Evolutionary conservation across 1,140 invertebrate species (phyloP), one percentile per base, ranked within the genome.

Genomic region (Coptotermes formosanus): DNA sequence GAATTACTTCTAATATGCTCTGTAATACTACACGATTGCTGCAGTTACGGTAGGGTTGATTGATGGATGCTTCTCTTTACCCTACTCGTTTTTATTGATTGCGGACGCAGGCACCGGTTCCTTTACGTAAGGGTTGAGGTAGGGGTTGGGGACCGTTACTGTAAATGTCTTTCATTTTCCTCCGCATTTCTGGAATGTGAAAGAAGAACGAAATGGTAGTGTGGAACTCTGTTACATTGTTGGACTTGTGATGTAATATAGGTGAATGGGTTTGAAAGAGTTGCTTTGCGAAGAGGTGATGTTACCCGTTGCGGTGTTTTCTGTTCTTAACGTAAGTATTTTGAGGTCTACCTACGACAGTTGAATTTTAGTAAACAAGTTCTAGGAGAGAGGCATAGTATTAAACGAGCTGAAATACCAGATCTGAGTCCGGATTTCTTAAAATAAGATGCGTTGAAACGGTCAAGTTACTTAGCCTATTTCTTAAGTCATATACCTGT

Each of bases 131-230:
- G 64, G 64, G 64, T 0, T 75, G n/a, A n/a, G 9, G 64, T 8
- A 75, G 52, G 19, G 52, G 45, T 1, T 19, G 64, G 64, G n/a
- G 9, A 16, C 25, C 64, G 64, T 75, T 75, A 75, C 64, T 3
- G 64, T 75, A 75, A 75, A 75, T 75, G 64, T 75, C 64, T 75
- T 75, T 75, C 64, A 75, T 30, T 75, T 75, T 75, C 64, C 64
- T 75, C 9, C 64, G 64, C 64, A 75, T 75, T n/a, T 30, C 64
- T 75, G 64, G 64, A 75, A 75, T 30, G 64, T 30, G 64, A 75
- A 75, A 75, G 64, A 75, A 64, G 59, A 64, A n/a, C 59, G 59
- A n/a, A 64, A 64, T 64, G 59, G 59, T 19, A 23, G 7, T 64
- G 59, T 64, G 25, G 59, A n/a, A 75, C 25, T 75, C 14, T 55